phyloP scores from a whole-genome alignment of 1,140 invertebrate genomes.

The Euglossa dilemma region DNA sequence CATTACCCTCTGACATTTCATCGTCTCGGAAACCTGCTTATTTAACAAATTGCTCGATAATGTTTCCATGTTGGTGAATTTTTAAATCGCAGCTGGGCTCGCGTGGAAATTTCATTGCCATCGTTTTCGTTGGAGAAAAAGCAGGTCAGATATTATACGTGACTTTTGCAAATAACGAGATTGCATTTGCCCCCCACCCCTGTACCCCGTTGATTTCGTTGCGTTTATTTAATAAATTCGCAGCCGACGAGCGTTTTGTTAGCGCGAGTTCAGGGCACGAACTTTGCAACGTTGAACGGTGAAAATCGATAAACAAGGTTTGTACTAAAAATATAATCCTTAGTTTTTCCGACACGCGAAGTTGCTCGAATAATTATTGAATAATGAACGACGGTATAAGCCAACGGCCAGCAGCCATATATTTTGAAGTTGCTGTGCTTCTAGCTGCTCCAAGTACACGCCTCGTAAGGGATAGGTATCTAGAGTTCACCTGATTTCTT shows the following conservation, averaged over 20 bases:
- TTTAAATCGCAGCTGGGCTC: too few relatives aligned
- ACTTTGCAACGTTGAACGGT: neutral
- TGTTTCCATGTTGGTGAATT: too few relatives aligned
- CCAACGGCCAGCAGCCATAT: neutral
- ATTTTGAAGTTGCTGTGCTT: conserved; percentile 2
- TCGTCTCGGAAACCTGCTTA: neutral
- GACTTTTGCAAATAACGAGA: neutral
- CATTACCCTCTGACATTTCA: too few relatives aligned
- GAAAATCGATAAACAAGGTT: conserved; percentile 20
- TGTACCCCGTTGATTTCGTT: neutral
- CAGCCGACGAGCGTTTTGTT: neutral
- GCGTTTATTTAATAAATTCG: conserved; percentile 4
- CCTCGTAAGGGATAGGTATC: too few relatives aligned
- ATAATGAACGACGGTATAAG: conserved; percentile 6
- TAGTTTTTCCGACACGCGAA: conserved; percentile 21
- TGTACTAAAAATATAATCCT: conserved; percentile 29
- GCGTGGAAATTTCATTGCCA: neutral
- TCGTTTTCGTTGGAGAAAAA: neutral
- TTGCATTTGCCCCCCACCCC: neutral
- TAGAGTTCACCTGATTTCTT: neutral
- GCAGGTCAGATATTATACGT: neutral
- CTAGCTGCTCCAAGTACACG: too few relatives aligned
- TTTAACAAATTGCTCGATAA: neutral
- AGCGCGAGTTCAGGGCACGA: neutral
- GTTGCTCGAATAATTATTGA: conserved; percentile 22